Evolutionary conservation across 2,797 vertebrate genomes (phyloP), one percentile per base, ranked within the genome.

Genomic region (Sebastes trivittatus): DNA sequence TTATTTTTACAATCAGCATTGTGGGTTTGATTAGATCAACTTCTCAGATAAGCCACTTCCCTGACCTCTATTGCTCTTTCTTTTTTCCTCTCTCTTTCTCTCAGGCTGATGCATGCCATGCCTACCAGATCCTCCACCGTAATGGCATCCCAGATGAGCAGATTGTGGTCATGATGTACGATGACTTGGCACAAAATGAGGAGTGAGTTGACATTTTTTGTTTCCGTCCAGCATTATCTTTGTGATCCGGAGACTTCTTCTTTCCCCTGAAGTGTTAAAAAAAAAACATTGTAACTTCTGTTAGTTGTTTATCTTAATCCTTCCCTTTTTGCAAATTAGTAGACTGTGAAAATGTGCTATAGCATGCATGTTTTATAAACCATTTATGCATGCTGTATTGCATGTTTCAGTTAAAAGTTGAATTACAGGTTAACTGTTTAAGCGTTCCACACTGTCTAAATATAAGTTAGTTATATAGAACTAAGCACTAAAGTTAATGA

Each of bases 111-210:
- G 97, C 92, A 0, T 99, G 98, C 92, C 98, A 99, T 0, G 97
- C 98, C 0, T 99, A 99, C 87, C 98, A 99, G 94, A 99, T 99
- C 2, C 97, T 99, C 2, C 98, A 96, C 91, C 94, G 88, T 20
- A 98, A 99, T 2, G 98, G 98, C n/a, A 95, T 99, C 84, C 98
- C 98, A 0, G 98, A 99, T 4, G 97, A 99, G 89, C 98, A 97
- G 93, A 97, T 99, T 7, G 72, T 99, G 20, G 96, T 99, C 38
- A 99, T 99, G 98, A 99, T 99, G 98, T 99, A 96, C 0, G 98
- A 99, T 20, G 98, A 99, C 90, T 96, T 99, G 75, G 98, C 98
- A 56, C 27, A 95, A 5, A 96, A 89, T 22, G 83, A 95, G 0
- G 75, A 96, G 98, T 99, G 93, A 98, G 98, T 98, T 65, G 10